These are phyloP conservation scores for Drosophila neocordata DNA, from an alignment of 1,140 invertebrate genomes.

Conservation along the genomic window DNA sequence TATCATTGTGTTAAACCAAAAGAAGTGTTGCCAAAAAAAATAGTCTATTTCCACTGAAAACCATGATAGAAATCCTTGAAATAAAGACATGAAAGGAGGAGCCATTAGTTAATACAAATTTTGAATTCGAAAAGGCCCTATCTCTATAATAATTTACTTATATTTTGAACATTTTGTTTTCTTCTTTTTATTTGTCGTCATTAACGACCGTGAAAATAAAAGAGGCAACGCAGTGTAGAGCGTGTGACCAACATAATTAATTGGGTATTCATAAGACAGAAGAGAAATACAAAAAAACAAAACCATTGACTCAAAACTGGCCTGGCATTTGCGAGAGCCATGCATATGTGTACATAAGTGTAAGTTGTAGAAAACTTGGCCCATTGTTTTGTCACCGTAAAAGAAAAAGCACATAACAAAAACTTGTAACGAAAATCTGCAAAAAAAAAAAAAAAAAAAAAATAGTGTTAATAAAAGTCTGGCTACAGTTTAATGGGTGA, in stretches of 20 bases:
- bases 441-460: conserved; percentile 28
- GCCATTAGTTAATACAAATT: neutral
- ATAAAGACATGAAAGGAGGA: neutral
- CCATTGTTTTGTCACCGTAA: conserved; percentile 75
- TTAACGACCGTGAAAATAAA: conserved; percentile 75
- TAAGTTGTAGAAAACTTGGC: conserved; percentile 55
- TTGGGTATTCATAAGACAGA: conserved; percentile 65
- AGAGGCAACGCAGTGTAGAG: conserved; percentile 53
- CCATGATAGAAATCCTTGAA: conserved; percentile 33
- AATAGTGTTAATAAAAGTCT: conserved; percentile 43
- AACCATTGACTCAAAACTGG: conserved; percentile 23
- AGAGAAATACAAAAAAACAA: conserved; percentile 2
- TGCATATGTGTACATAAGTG: neutral
- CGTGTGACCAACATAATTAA: conserved; percentile 78
- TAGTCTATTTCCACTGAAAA: conserved; percentile 9
- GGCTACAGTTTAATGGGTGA: conserved; percentile 19
- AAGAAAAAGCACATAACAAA: conserved; percentile 61
- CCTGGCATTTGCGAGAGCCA: conserved; percentile 35
- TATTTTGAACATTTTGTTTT: conserved; percentile 17
- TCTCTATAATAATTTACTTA: conserved; percentile 20
- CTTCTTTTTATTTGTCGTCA: conserved; percentile 43
- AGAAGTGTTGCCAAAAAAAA: neutral
- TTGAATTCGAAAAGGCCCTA: neutral
- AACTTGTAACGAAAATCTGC: conserved; percentile 33
- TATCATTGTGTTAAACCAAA: conserved; percentile 21